These are phyloP conservation scores for Macrotus californicus DNA, from an alignment of 2,113 vertebrate species.

Conservation along the genomic window DNA sequence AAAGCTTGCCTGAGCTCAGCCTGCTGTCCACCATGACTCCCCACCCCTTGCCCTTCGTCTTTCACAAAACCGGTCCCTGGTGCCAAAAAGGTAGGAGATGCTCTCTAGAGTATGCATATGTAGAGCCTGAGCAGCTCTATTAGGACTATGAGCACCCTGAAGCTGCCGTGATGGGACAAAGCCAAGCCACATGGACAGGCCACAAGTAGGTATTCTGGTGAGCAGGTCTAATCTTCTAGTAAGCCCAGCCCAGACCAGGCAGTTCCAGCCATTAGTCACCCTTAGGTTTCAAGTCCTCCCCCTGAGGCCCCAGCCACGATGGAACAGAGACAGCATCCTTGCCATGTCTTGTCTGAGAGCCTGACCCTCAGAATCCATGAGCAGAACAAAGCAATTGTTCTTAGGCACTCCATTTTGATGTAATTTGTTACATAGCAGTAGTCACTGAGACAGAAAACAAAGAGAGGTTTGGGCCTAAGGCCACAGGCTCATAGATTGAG, in stretches of 20 bases:
- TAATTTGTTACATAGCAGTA: background rate
- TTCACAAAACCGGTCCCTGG: no score
- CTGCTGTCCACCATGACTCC: no score
- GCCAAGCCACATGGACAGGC: background rate
- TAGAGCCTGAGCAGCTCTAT: background rate
- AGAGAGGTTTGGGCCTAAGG: background rate
- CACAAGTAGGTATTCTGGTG: background rate
- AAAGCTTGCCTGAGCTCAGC: no score
- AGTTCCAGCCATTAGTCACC: background rate
- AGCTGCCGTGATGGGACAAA: background rate
- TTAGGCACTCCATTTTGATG: background rate
- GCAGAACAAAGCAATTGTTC: background rate
- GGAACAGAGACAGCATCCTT: background rate
- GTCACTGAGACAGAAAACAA: background rate
- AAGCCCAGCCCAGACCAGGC: background rate
- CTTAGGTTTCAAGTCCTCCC: background rate
- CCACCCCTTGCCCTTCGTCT: no score
- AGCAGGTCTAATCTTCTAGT: background rate
- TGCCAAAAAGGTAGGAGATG: no score
- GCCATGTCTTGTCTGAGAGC: background rate
- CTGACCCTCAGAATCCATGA: background rate
- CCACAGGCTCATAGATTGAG: background rate
- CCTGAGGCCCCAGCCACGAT: background rate
- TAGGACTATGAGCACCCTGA: background rate
- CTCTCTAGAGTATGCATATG: background rate